Base-by-base conservation (phyloP, 2,888 invertebrate genomes). In the Andrena camellia region DNA sequence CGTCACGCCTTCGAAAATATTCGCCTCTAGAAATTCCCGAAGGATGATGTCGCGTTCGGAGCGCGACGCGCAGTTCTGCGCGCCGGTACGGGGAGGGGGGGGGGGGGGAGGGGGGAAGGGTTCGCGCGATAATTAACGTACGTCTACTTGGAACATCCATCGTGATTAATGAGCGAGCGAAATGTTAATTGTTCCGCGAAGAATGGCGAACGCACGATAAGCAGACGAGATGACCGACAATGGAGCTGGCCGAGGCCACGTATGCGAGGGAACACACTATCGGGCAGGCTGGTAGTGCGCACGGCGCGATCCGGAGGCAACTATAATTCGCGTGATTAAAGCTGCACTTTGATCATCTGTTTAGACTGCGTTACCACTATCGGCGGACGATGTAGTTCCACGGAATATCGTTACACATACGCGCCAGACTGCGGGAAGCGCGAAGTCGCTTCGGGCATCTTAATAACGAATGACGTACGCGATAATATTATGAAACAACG, bases 281-380 rank as follows among this genome's bases (percentile, higher is more conserved):
- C 81, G 59, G 26, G 8, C n/a, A n/a, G 52, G 74, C 26, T 33
- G 76, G 50, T 69, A 70, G 73, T 82, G 71, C 64, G 42, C 82
- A 69, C 52, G 50, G 72, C 50, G 35, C 63, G 57, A 60, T 59
- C 52, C 29, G 54, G 64, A 50, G 78, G 42, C 73, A 79, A 84
- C 74, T 77, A 63, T 73, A 80, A 79, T 74, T 75, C 85, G 74
- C 86, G 67, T 74, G 85, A 88, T 86, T 81, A 83, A 79, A 84
- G 77, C 73, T 88, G 88, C 78, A 88, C 86, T 88, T 88, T 88
- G 85, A 88, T 88, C 85, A 84, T 81, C 81, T 86, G 78, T 78
- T 81, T 78, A 80, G 81, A 69, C 70, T 77, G 74, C 74, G 70
- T 72, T 79, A 66, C 75, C 42, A 62, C 57, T 81, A 78, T 84